These are phyloP conservation scores for Pectinophora gossypiella DNA, from an alignment of 1,140 invertebrate genomes.

Conservation along the genomic window DNA sequence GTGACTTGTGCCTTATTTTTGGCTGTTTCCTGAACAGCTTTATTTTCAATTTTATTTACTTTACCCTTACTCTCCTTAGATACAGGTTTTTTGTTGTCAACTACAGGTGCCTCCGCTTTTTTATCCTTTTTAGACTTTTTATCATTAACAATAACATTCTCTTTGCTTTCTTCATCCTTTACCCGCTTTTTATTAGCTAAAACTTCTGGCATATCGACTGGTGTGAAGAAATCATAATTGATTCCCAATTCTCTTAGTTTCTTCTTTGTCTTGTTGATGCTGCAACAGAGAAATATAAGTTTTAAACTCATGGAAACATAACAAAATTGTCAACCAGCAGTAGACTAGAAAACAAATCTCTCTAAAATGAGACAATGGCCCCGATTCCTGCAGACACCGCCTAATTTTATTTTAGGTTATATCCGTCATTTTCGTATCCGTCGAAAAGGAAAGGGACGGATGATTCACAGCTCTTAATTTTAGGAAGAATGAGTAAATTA, in stretches of 20 bases:
- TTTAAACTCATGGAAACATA: too few species aligned
- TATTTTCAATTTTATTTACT: slow-evolving; percentile 9
- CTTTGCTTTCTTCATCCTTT: slow-evolving; percentile 14
- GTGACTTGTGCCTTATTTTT: slow-evolving; percentile 6
- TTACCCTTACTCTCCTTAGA: slow-evolving; percentile 7
- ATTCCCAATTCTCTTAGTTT: slow-evolving; percentile 56
- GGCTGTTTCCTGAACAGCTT: slow-evolving; percentile 13
- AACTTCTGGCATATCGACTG: slow-evolving; percentile 60
- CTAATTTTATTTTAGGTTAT: too few species aligned
- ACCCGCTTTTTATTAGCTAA: slow-evolving; percentile 21
- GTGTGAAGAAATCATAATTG: slow-evolving; percentile 66
- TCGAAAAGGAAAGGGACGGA: too few species aligned
- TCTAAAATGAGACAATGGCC: too few species aligned
- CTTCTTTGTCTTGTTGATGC: slow-evolving; percentile 50
- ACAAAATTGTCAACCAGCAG: too few species aligned
- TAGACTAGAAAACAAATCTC: too few species aligned
- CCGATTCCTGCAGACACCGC: too few species aligned
- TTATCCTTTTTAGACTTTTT: slow-evolving; percentile 20
- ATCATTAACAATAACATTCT: slow-evolving; percentile 8
- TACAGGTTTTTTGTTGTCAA: slow-evolving; percentile 9
- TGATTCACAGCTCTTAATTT: too few species aligned
- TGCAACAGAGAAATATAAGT: too few species aligned
- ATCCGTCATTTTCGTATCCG: too few species aligned
- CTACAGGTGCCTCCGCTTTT: slow-evolving; percentile 12
- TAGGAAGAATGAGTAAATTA: too few species aligned